Evolutionary conservation across 2,888 invertebrate species (phyloP).

Genomic region (Drosophila rubida): DNA sequence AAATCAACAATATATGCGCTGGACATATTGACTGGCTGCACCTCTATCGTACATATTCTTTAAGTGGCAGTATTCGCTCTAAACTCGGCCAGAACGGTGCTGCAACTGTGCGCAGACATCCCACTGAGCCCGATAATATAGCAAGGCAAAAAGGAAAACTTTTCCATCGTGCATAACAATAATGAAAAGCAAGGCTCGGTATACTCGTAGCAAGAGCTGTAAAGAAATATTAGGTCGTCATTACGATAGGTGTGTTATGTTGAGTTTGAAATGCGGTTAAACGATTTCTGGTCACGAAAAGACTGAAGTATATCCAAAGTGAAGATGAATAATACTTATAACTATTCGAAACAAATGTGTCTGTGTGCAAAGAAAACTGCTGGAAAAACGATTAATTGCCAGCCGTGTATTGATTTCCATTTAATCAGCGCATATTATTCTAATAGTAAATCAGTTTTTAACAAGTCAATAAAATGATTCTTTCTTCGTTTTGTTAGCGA

Average conservation of each 20-base stretch:
- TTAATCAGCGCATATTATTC: background rate
- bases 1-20: conserved; percentile 49
- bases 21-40: conserved; percentile 53
- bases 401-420: conserved; percentile 20
- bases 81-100: conserved; percentile 49
- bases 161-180: conserved; percentile 1
- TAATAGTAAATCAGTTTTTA: background rate
- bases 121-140: background rate
- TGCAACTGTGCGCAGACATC: conserved; percentile 2
- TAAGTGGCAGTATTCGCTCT: conserved; percentile 48
- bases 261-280: background rate
- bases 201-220: conserved; percentile 83
- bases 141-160: conserved; percentile 2
- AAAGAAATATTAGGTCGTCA: conserved; percentile 80
- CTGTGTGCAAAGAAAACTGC: background rate
- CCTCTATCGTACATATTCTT: conserved; percentile 35
- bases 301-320: background rate
- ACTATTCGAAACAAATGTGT: no score
- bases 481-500: conserved; percentile 85
- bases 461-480: background rate
- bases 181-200: conserved; percentile 82
- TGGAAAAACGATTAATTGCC: background rate
- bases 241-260: conserved; percentile 78
- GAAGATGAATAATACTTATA: no score
- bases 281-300: background rate